Evolutionary conservation across 2,113 vertebrate genomes (phyloP).

Genomic region (Poeciliopsis occidentalis): DNA sequence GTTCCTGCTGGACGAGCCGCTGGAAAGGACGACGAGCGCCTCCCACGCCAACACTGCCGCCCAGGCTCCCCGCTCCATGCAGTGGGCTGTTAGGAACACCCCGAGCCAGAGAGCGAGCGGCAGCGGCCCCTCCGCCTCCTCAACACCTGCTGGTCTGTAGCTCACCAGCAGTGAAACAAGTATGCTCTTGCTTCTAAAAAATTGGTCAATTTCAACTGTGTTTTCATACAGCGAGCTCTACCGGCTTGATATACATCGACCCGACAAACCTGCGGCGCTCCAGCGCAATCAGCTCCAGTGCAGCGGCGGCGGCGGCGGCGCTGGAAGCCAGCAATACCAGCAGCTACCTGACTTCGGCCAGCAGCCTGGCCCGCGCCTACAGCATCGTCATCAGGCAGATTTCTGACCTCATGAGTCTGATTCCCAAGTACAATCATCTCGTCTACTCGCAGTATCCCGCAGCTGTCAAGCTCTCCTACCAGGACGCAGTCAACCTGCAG

Average conservation of each 20-base stretch:
- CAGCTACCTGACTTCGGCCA: constrained; percentile 98
- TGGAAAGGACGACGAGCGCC: constrained; percentile 92
- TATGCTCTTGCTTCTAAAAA: not conserved
- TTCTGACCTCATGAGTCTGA: constrained; percentile 97
- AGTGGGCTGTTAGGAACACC: constrained; percentile 96
- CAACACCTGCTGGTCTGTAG: constrained; percentile 89
- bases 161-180: not conserved
- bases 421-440: constrained; percentile 98
- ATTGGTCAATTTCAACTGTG: not conserved
- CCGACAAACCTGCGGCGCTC: constrained; percentile 97
- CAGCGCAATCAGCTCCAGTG: constrained; percentile 96
- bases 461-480: constrained; percentile 95
- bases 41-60: constrained; percentile 95
- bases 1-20: constrained; percentile 93
- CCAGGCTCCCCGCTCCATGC: constrained; percentile 98
- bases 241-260: constrained; percentile 96
- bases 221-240: constrained; percentile 87
- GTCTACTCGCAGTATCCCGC: constrained; percentile 98
- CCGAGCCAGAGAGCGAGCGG: constrained; percentile 91
- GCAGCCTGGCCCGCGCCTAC: constrained; percentile 96
- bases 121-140: constrained; percentile 89
- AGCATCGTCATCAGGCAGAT: constrained; percentile 98
- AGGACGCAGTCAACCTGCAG: constrained; percentile 97
- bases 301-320: constrained; percentile 92
- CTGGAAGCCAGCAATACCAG: constrained; percentile 98